A percentile compares a stretch with the other conserved stretches of the same genome.
phyloP scores from a whole-genome alignment of 2,888 invertebrate genomes.

The Synanthedon andrenaeformis region DNA sequence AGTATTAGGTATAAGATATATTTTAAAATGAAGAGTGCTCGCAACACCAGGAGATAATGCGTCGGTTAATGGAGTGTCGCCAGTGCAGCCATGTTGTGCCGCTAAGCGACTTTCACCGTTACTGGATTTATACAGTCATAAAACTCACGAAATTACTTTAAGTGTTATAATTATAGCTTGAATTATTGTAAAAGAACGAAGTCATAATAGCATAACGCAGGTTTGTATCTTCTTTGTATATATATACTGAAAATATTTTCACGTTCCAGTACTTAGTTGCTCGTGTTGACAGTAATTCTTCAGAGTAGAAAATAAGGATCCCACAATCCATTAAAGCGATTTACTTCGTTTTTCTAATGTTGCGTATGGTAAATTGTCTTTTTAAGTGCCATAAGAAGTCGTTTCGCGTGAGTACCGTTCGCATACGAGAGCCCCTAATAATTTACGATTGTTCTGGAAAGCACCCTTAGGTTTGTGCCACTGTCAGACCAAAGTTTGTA shows the following conservation, averaged over 20 bases:
- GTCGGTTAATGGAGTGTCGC: conserved; percentile 48
- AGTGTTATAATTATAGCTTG: not conserved
- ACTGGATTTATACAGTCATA: conserved; percentile 26
- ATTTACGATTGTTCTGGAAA: conserved; percentile 24
- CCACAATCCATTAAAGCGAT: conserved; percentile 26
- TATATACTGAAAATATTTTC: too few relatives aligned
- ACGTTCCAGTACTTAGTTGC: too few relatives aligned
- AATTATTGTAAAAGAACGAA: not conserved
- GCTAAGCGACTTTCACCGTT: conserved; percentile 34
- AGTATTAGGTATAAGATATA: conserved; percentile 29
- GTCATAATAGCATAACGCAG: not conserved
- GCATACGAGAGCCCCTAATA: conserved; percentile 21
- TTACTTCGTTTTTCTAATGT: conserved; percentile 26
- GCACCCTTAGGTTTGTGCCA: conserved; percentile 2
- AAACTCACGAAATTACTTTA: conserved; percentile 15
- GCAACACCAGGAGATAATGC: conserved; percentile 41
- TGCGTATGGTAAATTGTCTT: conserved; percentile 30
- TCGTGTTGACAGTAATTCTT: too few relatives aligned
- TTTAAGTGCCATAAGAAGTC: conserved; percentile 24
- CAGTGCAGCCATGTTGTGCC: conserved; percentile 21
- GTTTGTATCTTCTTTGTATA: too few relatives aligned
- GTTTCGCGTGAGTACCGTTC: conserved; percentile 14
- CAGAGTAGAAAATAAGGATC: not conserved
- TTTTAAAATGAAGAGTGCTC: conserved; percentile 39
- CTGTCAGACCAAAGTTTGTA: conserved; percentile 1